phyloP scores from a whole-genome alignment of 2,888 invertebrate species.

The Leucozona laternaria region DNA sequence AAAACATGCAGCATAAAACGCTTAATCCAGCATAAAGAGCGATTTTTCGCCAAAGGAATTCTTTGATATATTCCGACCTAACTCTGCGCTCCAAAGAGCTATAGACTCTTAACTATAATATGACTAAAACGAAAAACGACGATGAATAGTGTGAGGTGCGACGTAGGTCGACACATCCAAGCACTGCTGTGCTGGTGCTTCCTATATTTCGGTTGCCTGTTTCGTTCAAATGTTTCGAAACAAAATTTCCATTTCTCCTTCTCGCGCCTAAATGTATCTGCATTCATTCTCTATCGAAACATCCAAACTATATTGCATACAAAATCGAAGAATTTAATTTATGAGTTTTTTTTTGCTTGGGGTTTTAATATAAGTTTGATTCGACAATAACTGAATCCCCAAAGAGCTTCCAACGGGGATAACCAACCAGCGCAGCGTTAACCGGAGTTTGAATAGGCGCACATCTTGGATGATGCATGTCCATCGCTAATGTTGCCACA shows the following conservation, averaged over 20 bases:
- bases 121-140: background rate
- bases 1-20: slow-evolving; percentile 21
- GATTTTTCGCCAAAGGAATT: slow-evolving; percentile 53
- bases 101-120: background rate
- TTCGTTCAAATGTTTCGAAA: slow-evolving; percentile 55
- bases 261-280: slow-evolving; percentile 63
- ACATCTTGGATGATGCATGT: slow-evolving; percentile 68
- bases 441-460: slow-evolving; percentile 26
- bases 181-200: slow-evolving; percentile 31
- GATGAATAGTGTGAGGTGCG: slow-evolving; percentile 17
- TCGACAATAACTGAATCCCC: background rate
- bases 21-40: slow-evolving; percentile 9
- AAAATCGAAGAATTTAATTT: slow-evolving; percentile 67
- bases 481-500: slow-evolving; percentile 67
- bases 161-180: background rate
- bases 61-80: slow-evolving; percentile 73
- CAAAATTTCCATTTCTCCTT: slow-evolving; percentile 68
- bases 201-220: slow-evolving; percentile 58
- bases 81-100: background rate
- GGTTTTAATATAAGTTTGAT: background rate
- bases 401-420: slow-evolving; percentile 32
- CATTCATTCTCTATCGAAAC: slow-evolving; percentile 29
- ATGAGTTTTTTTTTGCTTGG: slow-evolving; percentile 48
- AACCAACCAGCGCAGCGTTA: slow-evolving; percentile 1
- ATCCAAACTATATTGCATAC: slow-evolving; percentile 39